Conservation (phyloP, 2,888 invertebrate genomes). For the Oscheius myriophilus region DNA sequence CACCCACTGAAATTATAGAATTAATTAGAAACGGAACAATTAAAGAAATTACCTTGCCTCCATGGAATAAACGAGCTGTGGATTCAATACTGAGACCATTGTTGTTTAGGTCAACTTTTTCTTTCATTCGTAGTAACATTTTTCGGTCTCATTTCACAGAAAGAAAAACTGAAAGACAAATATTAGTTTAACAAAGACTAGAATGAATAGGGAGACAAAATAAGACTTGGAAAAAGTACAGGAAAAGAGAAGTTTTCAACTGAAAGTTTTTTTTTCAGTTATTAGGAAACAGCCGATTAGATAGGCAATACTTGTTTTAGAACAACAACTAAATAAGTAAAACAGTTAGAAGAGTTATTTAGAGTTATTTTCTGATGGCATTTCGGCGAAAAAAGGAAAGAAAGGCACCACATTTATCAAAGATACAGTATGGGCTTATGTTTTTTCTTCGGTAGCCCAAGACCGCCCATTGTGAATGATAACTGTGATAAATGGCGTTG, state of each 20-base stretch:
- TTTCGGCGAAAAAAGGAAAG: no score
- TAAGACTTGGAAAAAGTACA: background rate
- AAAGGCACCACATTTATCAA: no score
- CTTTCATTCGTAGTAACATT: conserved; percentile 38
- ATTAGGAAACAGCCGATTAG: no score
- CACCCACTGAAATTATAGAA: conserved; percentile 41
- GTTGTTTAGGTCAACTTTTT: conserved; percentile 50
- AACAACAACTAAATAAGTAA: no score
- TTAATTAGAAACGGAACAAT: background rate
- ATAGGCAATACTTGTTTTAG: no score
- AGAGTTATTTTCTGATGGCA: no score
- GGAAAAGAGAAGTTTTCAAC: background rate
- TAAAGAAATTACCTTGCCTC: conserved; percentile 35
- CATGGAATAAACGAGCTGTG: conserved; percentile 39
- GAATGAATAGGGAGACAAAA: background rate
- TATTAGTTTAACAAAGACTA: background rate
- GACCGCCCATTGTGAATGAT: no score
- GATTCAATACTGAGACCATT: conserved; percentile 53
- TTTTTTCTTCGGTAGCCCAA: no score
- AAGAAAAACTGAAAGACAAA: background rate
- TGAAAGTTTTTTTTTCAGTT: no score
- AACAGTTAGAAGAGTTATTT: no score
- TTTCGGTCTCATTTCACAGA: conserved; percentile 4
- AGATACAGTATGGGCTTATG: no score
- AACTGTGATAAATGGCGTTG: no score